Base-by-base conservation (phyloP, 2,797 vertebrate species). In the Chrysocyon brachyurus region DNA sequence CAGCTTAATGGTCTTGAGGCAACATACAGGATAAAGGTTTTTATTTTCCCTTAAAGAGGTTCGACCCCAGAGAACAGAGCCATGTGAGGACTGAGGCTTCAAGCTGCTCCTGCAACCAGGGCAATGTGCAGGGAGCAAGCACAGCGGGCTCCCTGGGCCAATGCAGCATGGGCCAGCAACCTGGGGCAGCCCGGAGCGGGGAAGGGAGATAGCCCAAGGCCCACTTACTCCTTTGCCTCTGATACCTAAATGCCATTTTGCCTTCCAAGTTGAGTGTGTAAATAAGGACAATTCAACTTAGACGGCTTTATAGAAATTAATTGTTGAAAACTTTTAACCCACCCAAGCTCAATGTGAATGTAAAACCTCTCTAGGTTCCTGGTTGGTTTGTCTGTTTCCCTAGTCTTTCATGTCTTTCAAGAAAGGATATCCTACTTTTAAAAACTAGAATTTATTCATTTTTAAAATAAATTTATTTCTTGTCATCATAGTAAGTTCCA, bases 1-100 rank as follows among this genome's bases (percentile, higher is more conserved):
- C 64, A 77, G 59, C 68, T 83, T 94, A 92, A 87, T 73, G 81
- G 86, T 77, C 61, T 82, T 21, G 54, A 93, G 75, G 73, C 26
- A 72, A 87, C 52, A 85, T 36, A 72, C 24, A 64, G 49, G 33
- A 31, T 24, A n/a, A 88, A 82, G 59, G 77, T 66, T 70, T 33
- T 40, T 77, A 54, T 40, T 46, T 61, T 87, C 54, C 40, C 87
- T 90, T 59, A 52, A 84, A 40, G 49, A 61, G 49, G 52, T 56
- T 91, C 5, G 2, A 3, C 40, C 54, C 26, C 64, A 52, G 63
- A 82, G 6, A 49, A 28, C 1, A 21, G 31, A 10, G 19, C 33
- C 12, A 61, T 5, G 56, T 56, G 77, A 84, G 61, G 19, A 54
- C 7, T 4, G 31, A 46, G 33, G 28, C 61, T 72, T 52, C 36